phyloP scores from a whole-genome alignment of 2,113 vertebrate species.

The Takifugu bimaculatus region DNA sequence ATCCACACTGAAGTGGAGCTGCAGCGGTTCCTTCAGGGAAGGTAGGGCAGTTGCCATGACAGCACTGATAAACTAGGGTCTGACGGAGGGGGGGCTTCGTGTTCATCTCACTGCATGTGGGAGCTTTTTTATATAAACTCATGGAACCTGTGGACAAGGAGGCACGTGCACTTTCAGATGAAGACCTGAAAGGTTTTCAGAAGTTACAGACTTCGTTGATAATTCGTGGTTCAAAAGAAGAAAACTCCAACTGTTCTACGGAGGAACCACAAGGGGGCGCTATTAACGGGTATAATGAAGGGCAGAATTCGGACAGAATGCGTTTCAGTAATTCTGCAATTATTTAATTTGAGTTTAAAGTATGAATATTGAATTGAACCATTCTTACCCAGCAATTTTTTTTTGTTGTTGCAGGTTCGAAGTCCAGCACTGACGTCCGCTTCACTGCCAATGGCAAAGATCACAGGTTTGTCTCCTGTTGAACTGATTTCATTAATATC shows the following conservation, averaged over 20 bases:
- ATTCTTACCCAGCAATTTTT: background rate
- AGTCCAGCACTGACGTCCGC: conserved; percentile 75
- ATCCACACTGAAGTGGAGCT: conserved; percentile 71
- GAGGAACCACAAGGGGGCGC: too few relatives aligned
- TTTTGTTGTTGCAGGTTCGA: conserved; percentile 69
- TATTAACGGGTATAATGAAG: too few relatives aligned
- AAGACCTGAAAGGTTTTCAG: background rate
- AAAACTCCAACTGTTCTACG: too few relatives aligned
- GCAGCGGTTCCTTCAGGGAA: conserved; percentile 66
- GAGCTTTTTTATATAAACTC: background rate
- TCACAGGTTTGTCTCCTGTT: conserved; percentile 45
- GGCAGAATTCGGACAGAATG: too few relatives aligned
- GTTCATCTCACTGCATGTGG: too few relatives aligned
- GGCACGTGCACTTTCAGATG: background rate
- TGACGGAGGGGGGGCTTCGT: background rate
- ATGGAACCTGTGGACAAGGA: background rate
- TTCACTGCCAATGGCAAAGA: conserved; percentile 64
- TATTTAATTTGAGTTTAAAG: too few relatives aligned
- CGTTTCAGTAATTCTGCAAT: too few relatives aligned
- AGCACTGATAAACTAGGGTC: background rate
- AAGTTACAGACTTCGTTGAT: background rate
- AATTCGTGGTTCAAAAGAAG: too few relatives aligned
- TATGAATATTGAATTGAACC: too few relatives aligned
- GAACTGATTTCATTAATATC: too few relatives aligned
- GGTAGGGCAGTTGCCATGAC: conserved; percentile 43